Percentiles rank a stretch among this genome's conserved stretches.
Conservation (phyloP, 64 coral and sea anemone species). For the Montipora cactus region DNA sequence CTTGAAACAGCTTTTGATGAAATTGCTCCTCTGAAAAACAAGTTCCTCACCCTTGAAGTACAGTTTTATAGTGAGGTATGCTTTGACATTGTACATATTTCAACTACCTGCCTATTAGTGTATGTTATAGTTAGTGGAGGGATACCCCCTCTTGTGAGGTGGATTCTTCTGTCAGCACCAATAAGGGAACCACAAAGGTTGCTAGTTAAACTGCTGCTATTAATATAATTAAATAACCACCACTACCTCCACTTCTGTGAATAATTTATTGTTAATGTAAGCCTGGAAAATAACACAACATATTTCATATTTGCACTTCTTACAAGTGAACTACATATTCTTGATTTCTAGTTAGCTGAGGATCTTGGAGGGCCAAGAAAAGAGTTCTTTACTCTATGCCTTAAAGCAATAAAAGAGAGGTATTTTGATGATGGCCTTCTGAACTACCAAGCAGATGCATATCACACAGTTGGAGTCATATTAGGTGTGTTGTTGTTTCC, state of each 20-base stretch:
- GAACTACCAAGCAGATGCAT: neutral
- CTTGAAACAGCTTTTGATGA: slow-evolving; percentile 37
- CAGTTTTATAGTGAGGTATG: slow-evolving; percentile 42
- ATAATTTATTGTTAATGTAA: too few relatives aligned
- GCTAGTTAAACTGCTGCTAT: too few relatives aligned
- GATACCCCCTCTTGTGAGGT: too few relatives aligned
- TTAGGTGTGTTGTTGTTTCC: slow-evolving; percentile 1
- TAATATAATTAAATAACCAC: too few relatives aligned
- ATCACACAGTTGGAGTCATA: neutral
- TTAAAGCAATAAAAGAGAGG: slow-evolving; percentile 1
- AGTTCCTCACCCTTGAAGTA: slow-evolving; percentile 27
- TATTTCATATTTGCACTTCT: too few relatives aligned
- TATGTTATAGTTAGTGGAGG: too few relatives aligned
- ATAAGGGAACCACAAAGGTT: too few relatives aligned
- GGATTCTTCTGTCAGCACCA: too few relatives aligned
- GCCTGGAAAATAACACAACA: too few relatives aligned
- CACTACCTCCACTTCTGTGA: too few relatives aligned
- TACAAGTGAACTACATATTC: neutral
- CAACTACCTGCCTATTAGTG: too few relatives aligned
- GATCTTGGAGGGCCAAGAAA: neutral
- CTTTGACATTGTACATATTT: neutral
- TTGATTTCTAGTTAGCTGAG: neutral
- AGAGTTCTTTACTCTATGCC: slow-evolving; percentile 3
- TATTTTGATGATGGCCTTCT: slow-evolving; percentile 19
- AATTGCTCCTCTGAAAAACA: neutral